These are phyloP conservation scores for Lordiphosa andalusiaca DNA, from an alignment of 2,888 invertebrate genomes.

Conservation along the genomic window DNA sequence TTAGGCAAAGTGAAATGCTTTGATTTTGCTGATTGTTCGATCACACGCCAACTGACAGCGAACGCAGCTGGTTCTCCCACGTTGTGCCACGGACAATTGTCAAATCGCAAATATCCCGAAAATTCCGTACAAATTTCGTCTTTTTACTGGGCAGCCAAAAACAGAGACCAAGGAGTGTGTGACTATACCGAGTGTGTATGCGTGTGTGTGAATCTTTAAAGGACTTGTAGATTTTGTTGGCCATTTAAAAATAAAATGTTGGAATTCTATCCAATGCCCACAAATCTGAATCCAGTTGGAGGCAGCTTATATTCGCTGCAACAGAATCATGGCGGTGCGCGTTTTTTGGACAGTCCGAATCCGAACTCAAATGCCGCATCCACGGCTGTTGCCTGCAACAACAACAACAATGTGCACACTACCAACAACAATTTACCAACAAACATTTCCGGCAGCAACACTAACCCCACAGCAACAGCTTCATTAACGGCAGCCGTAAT, in stretches of 20 bases:
- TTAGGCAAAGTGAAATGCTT: conserved; percentile 73
- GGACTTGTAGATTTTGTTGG: conserved; percentile 1
- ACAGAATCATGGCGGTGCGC: conserved; percentile 75
- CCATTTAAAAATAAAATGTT: conserved; percentile 73
- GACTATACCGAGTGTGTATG: conserved; percentile 7
- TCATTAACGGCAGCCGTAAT: conserved; percentile 22
- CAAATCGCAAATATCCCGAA: conserved; percentile 3
- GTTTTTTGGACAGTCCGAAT: conserved; percentile 76
- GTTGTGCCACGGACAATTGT: conserved; percentile 27
- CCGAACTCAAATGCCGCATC: conserved; percentile 23
- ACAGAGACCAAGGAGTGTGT: neutral
- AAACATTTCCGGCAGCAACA: conserved; percentile 61
- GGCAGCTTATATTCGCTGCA: conserved; percentile 77
- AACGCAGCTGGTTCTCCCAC: conserved; percentile 77
- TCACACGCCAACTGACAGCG: conserved; percentile 79
- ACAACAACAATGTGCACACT: conserved; percentile 32
- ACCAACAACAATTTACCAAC: conserved; percentile 44
- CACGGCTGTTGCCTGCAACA: conserved; percentile 32
- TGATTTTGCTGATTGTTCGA: conserved; percentile 76
- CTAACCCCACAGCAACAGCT: conserved; percentile 34
- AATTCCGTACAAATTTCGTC: conserved; percentile 2
- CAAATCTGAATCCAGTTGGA: conserved; percentile 77
- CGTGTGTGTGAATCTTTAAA: neutral
- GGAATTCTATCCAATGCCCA: conserved; percentile 80
- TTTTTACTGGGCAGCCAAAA: neutral